Base-by-base conservation (phyloP, 2,113 vertebrate species). In the Phylloscopus trochiloides region DNA sequence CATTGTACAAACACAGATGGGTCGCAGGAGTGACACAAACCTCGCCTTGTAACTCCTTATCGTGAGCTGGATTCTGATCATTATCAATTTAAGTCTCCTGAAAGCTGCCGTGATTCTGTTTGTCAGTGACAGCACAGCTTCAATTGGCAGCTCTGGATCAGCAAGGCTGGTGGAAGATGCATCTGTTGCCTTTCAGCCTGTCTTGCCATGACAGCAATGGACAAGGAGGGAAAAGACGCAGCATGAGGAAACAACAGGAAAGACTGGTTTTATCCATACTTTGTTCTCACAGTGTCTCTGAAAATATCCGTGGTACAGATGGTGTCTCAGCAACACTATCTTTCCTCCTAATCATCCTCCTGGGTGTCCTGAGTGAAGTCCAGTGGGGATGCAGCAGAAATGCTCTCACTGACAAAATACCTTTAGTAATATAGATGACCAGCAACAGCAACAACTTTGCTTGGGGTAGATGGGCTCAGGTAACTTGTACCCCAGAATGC, bases 21-120 rank as follows among this genome's bases (percentile, higher is more conserved):
- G 66, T 88, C 0, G 0, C 12, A 5, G 45, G 9, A 91, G 7
- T 59, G 82, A 79, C 42, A 88, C 19, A 86, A 83, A 70, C 52
- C 74, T 85, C 17, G 67, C 66, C 81, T 94, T 92, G 42, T 86
- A 93, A 40, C 81, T 91, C 42, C 87, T 85, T 93, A 84, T 88
- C 74, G 21, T 54, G 38, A 82, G 59, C 51, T 61, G 29, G 29
- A 73, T 90, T 90, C 90, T 66, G 94, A 88, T 90, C 3, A 2
- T 79, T 91, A 94, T 91, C 91, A 82, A 1, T 72, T 61, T 88
- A 92, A 96, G 66, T 80, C 54, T 89, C 50, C 26, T 1, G 1
- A 85, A 82, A 94, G 9, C 62, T 76, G 16, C 42, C 85, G 52
- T 90, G 57, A 78, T 79, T 76, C 42, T 51, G 29, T 20, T 38